Conservation (phyloP, 2,888 invertebrate genomes). For the Caenorhabditis zanzibari region DNA sequence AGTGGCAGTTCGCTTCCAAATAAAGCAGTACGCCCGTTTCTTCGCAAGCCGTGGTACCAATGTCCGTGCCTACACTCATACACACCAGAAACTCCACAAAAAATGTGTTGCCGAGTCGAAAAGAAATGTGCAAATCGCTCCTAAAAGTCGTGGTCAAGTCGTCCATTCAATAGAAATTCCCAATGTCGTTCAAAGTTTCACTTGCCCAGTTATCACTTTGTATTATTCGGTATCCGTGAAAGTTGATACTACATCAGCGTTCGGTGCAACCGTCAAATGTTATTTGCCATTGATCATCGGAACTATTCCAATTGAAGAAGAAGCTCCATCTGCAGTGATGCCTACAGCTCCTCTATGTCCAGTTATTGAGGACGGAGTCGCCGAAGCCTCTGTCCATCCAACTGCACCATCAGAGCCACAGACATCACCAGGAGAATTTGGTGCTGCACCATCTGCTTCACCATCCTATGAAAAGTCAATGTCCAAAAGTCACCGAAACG, state of each 20-base stretch:
- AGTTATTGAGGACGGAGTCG: not conserved
- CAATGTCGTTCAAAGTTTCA: constrained; percentile 63
- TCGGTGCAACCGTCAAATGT: constrained; percentile 37
- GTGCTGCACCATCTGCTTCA: constrained; percentile 10
- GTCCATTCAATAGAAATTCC: constrained; percentile 54
- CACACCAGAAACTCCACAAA: constrained; percentile 28
- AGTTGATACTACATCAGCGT: not conserved
- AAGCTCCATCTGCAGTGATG: too few species aligned
- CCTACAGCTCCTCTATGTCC: constrained; percentile 43
- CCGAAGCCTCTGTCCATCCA: constrained; percentile 5
- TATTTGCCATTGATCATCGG: constrained; percentile 54
- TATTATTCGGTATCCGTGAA: constrained; percentile 50
- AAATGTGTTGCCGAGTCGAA: constrained; percentile 33
- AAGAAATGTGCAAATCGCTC: not conserved
- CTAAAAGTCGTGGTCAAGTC: constrained; percentile 5
- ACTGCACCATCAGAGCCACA: constrained; percentile 25
- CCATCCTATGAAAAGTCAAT: constrained; percentile 57
- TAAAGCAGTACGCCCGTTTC: constrained; percentile 22
- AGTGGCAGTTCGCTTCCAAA: constrained; percentile 12
- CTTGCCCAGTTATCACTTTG: constrained; percentile 67
- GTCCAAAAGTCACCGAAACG: too few species aligned
- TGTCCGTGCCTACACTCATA: not conserved
- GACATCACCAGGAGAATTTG: not conserved
- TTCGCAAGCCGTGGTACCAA: constrained; percentile 19
- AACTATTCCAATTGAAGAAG: constrained; percentile 50